Evolutionary conservation across 1,140 invertebrate species (phyloP).

Genomic region (Brevipalpus yothersi): DNA sequence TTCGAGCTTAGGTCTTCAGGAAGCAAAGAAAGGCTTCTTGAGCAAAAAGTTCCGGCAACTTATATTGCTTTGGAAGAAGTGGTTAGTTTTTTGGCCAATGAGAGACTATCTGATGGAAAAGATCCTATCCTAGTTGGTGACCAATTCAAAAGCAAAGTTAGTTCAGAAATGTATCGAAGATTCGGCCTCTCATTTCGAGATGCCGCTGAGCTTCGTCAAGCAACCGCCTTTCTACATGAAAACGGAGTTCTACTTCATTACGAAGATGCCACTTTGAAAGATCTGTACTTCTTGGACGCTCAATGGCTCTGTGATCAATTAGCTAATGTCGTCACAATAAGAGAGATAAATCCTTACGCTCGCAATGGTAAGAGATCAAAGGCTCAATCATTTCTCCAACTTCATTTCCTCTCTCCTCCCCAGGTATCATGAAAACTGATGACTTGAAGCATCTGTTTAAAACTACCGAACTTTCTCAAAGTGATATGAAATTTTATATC

Average conservation of each 20-base stretch:
- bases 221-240: constrained; percentile 86
- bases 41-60: constrained; percentile 82
- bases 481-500: constrained; percentile 42
- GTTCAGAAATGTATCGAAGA: constrained; percentile 36
- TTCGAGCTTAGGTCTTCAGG: constrained; percentile 63
- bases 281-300: constrained; percentile 82
- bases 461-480: constrained; percentile 29
- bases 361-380: constrained; percentile 31
- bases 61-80: constrained; percentile 85
- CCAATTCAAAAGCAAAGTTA: constrained; percentile 44
- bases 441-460: constrained; percentile 85
- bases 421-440: constrained; percentile 70
- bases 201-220: constrained; percentile 69
- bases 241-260: constrained; percentile 95
- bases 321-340: constrained; percentile 78
- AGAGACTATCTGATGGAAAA: constrained; percentile 22
- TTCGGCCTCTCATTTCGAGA: constrained; percentile 52
- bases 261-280: constrained; percentile 80
- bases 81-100: constrained; percentile 46
- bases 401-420: constrained; percentile 6
- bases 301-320: constrained; percentile 97
- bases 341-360: constrained; percentile 87
- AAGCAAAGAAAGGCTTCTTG: constrained; percentile 64
- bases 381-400: not conserved
- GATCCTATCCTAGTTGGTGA: constrained; percentile 75